Percentiles rank a stretch among this genome's conserved stretches.
Evolutionary conservation across 1,140 invertebrate species (phyloP).

Genomic region (Teleopsis dalmanni): DNA sequence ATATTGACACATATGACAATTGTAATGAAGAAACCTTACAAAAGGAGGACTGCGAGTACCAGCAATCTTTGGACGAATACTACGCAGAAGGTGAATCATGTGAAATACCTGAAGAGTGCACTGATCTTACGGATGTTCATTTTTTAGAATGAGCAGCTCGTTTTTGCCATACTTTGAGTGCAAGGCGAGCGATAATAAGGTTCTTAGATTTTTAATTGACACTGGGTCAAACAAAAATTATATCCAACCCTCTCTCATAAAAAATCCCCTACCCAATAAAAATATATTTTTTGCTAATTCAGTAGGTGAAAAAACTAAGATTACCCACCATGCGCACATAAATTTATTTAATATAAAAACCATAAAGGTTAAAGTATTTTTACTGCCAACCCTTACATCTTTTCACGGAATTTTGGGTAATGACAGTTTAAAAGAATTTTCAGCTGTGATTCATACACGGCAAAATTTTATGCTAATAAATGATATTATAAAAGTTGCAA

Average conservation of each 20-base stretch:
- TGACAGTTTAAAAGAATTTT: conserved; percentile 10
- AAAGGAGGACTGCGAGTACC: too few species aligned
- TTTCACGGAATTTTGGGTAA: conserved; percentile 8
- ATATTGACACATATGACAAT: background rate
- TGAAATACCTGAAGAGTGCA: too few species aligned
- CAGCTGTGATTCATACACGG: conserved; percentile 5
- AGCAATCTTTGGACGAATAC: background rate
- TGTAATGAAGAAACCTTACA: too few species aligned
- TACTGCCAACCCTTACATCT: conserved; percentile 2
- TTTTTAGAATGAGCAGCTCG: conserved; percentile 16
- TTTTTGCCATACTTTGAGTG: conserved; percentile 12
- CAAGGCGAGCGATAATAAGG: conserved; percentile 1
- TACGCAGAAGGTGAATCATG: background rate
- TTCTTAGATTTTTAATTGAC: conserved; percentile 12
- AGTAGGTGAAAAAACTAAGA: conserved; percentile 4
- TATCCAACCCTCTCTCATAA: conserved; percentile 1
- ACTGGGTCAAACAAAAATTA: conserved; percentile 14
- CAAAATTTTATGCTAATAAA: conserved; percentile 1
- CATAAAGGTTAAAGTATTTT: conserved; percentile 4
- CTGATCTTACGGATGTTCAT: background rate
- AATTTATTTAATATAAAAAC: background rate
- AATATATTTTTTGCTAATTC: conserved; percentile 6
- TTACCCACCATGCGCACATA: conserved; percentile 4
- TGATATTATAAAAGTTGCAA: background rate
- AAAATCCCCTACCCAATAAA: conserved; percentile 7